Base-by-base conservation (phyloP, 2,888 invertebrate species). In the Eustalomyia histrio region DNA sequence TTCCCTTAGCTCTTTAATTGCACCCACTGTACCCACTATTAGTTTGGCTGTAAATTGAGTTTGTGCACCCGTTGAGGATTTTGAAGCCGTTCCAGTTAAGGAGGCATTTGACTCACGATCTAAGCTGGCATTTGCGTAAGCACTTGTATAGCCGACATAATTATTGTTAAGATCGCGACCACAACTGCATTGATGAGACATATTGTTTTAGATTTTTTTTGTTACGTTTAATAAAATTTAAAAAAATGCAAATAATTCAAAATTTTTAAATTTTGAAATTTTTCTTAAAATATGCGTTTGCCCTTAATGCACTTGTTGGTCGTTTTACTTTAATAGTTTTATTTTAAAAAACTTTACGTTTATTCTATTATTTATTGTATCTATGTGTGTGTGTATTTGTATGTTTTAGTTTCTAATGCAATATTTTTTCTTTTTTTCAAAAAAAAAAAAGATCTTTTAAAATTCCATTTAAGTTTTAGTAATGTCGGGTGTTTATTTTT, bases 1-100 rank as follows among this genome's bases (percentile, higher is more conserved):
- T 89, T 94, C 93, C 87, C 94, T 94, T 88, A 94, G 92, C 90
- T 94, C 93, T 91, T 94, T 94, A 91, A 95, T 94, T 87, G 94
- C 93, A 83, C 94, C 93, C 88, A 94, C 94, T 85, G 94, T 94
- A 81, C 94, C 94, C 89, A 94, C 94, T 89, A 94, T 92, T 83
- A 94, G 94, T 91, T 95, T 94, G 89, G 94, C 94, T 85, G 94
- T 94, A 89, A 94, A 93, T 91, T 94, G 89, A 63, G 90, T 87
- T 79, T 88, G 88, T 75, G 86, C 84, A 39, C 86, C 81, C n/a
- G 76, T 14, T 33, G 85, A 80, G 52, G 84, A 83, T 76, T 85
- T 84, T 65, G 83, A 83, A 18, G 83, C 69, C 17, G 84, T 82
- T n/a, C 83, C 60, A 24, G 80, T 79, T 67, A 83, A 69, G 29